phyloP scores from a whole-genome alignment of 2,797 vertebrate species.

The Protonibea diacanthus region DNA sequence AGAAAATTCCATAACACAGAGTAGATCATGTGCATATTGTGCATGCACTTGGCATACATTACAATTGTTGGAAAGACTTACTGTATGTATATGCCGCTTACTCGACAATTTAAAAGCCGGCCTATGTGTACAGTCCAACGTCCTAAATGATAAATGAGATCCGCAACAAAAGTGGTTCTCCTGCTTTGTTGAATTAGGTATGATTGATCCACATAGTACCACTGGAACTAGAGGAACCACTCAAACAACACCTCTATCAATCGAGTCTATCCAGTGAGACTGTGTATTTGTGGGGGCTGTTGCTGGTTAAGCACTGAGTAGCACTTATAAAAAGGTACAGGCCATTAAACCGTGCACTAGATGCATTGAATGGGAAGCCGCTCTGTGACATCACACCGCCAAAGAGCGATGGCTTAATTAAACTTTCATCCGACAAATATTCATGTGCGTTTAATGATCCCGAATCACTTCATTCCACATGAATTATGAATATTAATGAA shows the following conservation, averaged over 20 bases:
- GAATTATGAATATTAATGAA: conserved; percentile 83
- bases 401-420: conserved; percentile 76
- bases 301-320: conserved; percentile 57
- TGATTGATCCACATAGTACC: conserved; percentile 74
- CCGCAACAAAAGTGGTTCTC: conserved; percentile 59
- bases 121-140: conserved; percentile 51
- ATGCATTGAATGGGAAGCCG: conserved; percentile 51
- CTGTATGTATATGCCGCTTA: conserved; percentile 32
- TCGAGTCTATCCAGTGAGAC: conserved; percentile 51
- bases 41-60: conserved; percentile 1
- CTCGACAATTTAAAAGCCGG: conserved; percentile 44
- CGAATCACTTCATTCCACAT: conserved; percentile 79
- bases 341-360: conserved; percentile 64
- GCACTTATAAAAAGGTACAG: conserved; percentile 62
- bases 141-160: conserved; percentile 79
- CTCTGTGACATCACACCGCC: conserved; percentile 61
- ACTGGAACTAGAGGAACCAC: conserved; percentile 58
- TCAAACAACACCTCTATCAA: conserved; percentile 60
- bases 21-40: conserved; percentile 22
- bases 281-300: conserved; percentile 20
- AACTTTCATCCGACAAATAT: conserved; percentile 82
- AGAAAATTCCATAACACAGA: neutral
- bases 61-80: conserved; percentile 24
- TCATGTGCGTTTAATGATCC: conserved; percentile 82
- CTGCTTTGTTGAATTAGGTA: conserved; percentile 74